Conservation (phyloP, 2,113 vertebrate genomes). For the Bolborhynchus lineola region DNA sequence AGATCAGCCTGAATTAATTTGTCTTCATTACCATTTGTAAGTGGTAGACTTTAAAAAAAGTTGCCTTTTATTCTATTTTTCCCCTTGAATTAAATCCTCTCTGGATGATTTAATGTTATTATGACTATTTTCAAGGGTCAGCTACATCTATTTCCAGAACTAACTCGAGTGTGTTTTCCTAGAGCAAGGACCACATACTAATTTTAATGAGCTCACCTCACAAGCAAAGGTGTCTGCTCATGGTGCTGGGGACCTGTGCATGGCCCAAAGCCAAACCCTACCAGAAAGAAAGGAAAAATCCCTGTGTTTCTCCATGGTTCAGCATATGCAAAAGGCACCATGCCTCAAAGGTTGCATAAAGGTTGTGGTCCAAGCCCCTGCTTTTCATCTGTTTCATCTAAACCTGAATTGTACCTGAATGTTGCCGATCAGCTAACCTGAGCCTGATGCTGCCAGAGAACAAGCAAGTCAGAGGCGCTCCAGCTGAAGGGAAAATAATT, state of each 20-base stretch:
- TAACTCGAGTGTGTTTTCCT: conserved; percentile 21
- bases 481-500: conserved; percentile 45
- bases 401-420: neutral
- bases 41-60: neutral
- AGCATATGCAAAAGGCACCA: neutral
- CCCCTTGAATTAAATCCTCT: conserved; percentile 19
- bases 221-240: neutral
- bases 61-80: neutral
- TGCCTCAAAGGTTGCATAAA: fast-evolving
- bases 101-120: conserved; percentile 51
- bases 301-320: neutral
- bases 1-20: neutral
- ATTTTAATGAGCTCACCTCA: conserved; percentile 22
- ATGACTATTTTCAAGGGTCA: conserved; percentile 57
- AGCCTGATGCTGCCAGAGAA: neutral
- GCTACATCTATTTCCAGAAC: conserved; percentile 31
- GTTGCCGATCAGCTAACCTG: neutral
- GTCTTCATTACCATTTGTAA: neutral
- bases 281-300: neutral
- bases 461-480: neutral
- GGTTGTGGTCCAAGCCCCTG: neutral
- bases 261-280: neutral
- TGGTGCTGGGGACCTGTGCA: fast-evolving
- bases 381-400: neutral
- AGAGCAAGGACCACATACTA: conserved; percentile 21